phyloP scores from a whole-genome alignment of 2,797 vertebrate genomes.

The Syncerus caffer region DNA sequence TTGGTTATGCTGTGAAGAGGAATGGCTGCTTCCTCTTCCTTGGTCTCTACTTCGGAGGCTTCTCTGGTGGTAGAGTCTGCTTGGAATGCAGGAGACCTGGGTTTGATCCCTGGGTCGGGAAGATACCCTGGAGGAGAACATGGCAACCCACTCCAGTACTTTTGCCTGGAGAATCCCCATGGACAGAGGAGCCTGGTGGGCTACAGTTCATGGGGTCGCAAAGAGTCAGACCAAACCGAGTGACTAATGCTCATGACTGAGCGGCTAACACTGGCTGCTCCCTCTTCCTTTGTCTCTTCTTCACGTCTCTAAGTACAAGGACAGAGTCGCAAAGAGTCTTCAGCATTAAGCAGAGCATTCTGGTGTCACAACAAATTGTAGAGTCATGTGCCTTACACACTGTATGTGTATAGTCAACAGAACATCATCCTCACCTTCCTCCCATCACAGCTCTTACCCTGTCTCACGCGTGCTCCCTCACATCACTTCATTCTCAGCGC shows the following conservation, averaged over 20 bases:
- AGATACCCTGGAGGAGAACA: neutral
- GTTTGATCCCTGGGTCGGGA: neutral
- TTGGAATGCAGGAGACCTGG: neutral
- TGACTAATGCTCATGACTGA: neutral
- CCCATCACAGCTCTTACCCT: no score
- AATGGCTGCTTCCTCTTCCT: neutral
- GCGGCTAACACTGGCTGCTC: neutral
- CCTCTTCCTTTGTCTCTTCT: neutral
- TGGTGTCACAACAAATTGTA: neutral
- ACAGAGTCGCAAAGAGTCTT: neutral
- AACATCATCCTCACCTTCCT: neutral
- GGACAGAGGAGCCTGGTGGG: neutral
- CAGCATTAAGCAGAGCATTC: neutral
- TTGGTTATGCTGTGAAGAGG: neutral
- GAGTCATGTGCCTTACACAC: neutral
- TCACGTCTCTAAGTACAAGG: neutral
- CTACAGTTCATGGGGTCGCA: neutral
- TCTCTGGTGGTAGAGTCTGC: neutral
- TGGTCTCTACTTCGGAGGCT: neutral
- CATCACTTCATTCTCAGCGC: neutral
- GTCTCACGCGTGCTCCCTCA: fast-evolving
- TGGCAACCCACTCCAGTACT: neutral
- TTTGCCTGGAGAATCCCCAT: neutral
- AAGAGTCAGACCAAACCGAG: neutral
- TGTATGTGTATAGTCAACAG: neutral